A percentile compares a stretch with the other conserved stretches of the same genome.
Evolutionary conservation across 2,113 vertebrate genomes (phyloP).

Genomic region (Ploceus nigricollis): DNA sequence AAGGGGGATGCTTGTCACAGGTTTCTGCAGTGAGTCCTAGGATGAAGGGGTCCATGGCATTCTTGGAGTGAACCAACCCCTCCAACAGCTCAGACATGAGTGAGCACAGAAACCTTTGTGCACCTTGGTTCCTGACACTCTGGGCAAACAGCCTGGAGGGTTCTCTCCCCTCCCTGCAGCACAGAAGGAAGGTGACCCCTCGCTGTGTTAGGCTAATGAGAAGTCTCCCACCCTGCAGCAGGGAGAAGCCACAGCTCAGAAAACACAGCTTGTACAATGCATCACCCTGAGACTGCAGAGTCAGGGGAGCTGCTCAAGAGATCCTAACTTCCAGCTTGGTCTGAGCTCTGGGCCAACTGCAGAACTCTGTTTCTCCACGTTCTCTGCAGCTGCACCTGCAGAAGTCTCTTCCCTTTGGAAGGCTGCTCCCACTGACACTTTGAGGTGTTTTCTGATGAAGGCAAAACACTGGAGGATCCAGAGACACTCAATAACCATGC

Average conservation of each 20-base stretch:
- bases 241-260: neutral
- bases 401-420: neutral
- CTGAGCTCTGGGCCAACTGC: neutral
- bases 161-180: neutral
- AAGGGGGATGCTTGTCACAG: neutral
- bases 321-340: accelerated
- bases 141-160: neutral
- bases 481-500: neutral
- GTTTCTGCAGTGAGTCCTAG: neutral
- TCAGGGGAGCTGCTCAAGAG: neutral
- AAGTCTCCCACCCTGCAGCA: neutral
- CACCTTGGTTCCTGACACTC: neutral
- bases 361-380: neutral
- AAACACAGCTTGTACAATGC: neutral
- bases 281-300: neutral
- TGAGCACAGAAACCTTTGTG: neutral
- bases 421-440: neutral
- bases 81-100: neutral
- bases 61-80: neutral
- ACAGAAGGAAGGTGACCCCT: neutral
- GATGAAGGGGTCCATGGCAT: neutral
- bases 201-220: accelerated
- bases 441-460: neutral
- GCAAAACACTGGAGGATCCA: neutral
- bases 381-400: neutral